Evolutionary conservation across 23 tunicate genomes (phyloP), one percentile per base, ranked within the genome.

Genomic region (Trididemnum clinides): DNA sequence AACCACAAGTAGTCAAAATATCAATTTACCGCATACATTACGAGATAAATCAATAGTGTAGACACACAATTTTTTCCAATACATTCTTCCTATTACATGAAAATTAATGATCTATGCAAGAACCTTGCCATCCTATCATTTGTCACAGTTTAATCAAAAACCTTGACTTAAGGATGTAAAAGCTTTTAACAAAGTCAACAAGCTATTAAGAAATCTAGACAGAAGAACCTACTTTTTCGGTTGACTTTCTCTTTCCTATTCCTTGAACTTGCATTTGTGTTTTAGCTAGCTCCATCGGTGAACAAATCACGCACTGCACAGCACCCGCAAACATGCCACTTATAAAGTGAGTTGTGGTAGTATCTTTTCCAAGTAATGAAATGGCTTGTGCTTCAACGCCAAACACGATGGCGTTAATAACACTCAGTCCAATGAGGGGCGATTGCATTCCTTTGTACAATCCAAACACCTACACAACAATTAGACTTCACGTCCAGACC

Each of bases 281-380:
- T 81, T 96, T 96, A 19, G 95, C 93, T 15, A 96, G 81, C 75
- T 96, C 99, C 92, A 96, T 89, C 33, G 99, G 99, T 27, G 96
- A 69, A 64, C 90, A 81, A 32, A 96, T 77, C 0, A 91, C 64
- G 33, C 72, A 87, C 51, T 96, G 99, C 1, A 96, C 90, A 29
- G 92, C 93, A 51, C 99, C 99, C 0, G 97, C 97, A 29, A 88
- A 77, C 29, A 90, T 88, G 0, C 99, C 99, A 76, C 92, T 84
- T 36, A 89, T 29, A 32, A 89, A 88, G 71, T 92, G 99, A 1
- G 89, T 97, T 23, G 15, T 58, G 1, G 95, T 71, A 22, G 88
- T 92, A 21, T 97, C 91, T 63, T 77, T 78, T 20, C 90, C 94
- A 33, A 92, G 75, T 32, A 37, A 34, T 31, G 85, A 27, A n/a